Base-by-base conservation (phyloP, 2,888 invertebrate genomes). In the Sicus ferrugineus region DNA sequence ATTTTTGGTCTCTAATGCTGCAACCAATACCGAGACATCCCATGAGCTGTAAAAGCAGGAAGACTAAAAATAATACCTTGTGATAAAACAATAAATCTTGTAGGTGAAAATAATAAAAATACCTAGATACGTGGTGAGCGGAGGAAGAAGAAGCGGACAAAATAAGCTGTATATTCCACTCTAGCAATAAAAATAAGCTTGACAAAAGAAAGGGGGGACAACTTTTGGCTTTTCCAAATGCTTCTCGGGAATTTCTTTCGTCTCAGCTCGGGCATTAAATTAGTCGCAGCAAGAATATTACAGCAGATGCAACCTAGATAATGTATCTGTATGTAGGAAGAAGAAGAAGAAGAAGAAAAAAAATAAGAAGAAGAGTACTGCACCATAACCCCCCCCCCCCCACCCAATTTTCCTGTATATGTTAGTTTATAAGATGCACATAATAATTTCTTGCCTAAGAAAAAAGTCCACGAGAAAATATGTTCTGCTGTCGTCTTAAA, bases 31-130 rank as follows among this genome's bases (percentile, higher is more conserved):
- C 21, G 46, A n/a, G n/a, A 14, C 23, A 52, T 28, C 23, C 14
- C n/a, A 28, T 14, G 19, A 30, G 19, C n/a, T 21, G n/a, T n/a
- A 42, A 56, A 42, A 56, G 19, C 7, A 52, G 38, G n/a, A 76
- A 75, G 77, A 80, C 80, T 79, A 80, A 79, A 79, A 79, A 79
- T 79, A 79, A 80, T 79, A 80, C 79, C n/a, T 80, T 79, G 77
- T 79, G 78, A 77, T n/a, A 77, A 75, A 76, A 77, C 79, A 73
- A 79, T 79, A 79, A 79, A 79, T 79, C 80, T 79, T 79, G 80
- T 80, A 80, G 79, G 79, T 80, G 80, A 79, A 79, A 79, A 78
- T 77, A 73, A 71, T 61, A 52, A 26, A 71, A 46, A 67, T 26
- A 28, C 67, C 72, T 70, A 72, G 46, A 21, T n/a, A 62, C 71